These are phyloP conservation scores for Tragulus kanchil DNA, from an alignment of 2,113 vertebrate genomes.

Conservation along the genomic window DNA sequence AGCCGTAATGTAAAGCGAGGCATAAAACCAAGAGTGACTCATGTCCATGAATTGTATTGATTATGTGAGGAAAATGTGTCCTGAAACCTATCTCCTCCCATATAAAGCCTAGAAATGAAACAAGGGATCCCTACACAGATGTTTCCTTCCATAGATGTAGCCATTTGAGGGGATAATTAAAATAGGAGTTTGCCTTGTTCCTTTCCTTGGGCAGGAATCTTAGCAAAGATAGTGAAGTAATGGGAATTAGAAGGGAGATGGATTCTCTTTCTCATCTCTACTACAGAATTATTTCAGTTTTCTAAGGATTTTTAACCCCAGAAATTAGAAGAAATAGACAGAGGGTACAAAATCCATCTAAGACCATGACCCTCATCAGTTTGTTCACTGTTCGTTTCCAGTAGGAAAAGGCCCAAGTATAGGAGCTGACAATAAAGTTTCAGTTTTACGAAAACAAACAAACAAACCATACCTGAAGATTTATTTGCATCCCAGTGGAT, in stretches of 20 bases:
- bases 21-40: not conserved
- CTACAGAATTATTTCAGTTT: not conserved
- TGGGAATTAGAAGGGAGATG: not conserved
- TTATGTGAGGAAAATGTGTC: not conserved
- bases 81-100: not conserved
- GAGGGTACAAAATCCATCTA: not conserved
- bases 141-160: not conserved
- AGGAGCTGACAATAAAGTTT: not conserved
- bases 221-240: not conserved
- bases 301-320: slow-evolving; percentile 11
- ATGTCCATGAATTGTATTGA: not conserved
- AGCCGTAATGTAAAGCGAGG: not conserved
- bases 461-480: not conserved
- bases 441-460: not conserved
- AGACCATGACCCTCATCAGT: not conserved
- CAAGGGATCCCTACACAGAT: not conserved
- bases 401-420: not conserved
- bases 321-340: not conserved
- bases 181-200: not conserved
- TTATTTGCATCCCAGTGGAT: not conserved
- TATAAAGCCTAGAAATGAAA: not conserved
- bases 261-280: not conserved
- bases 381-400: not conserved
- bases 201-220: not conserved
- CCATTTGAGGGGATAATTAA: not conserved